Evolutionary conservation across 2,888 invertebrate species (phyloP).

Genomic region (Dendrolimus houi): DNA sequence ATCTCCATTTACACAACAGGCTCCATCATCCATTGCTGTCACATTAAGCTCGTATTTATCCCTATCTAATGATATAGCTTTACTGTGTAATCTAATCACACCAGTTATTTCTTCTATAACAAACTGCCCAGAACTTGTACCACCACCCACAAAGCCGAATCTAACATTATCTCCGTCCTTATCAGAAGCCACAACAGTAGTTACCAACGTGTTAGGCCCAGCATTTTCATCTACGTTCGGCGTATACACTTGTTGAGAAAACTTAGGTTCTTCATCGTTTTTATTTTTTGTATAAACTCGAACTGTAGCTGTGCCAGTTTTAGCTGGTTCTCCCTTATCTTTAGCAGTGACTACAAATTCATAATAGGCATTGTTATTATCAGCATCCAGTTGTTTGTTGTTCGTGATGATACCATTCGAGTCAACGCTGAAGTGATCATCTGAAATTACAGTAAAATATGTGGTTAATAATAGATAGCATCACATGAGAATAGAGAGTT

Average conservation of each 20-base stretch:
- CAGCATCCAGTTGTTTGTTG: constrained; percentile 95
- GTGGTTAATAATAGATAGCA: too few species aligned
- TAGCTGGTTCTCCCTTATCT: constrained; percentile 95
- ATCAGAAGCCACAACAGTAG: constrained; percentile 97
- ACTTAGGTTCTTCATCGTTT: constrained; percentile 98
- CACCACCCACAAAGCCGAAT: constrained; percentile 93
- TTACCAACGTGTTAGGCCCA: constrained; percentile 95
- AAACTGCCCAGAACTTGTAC: constrained; percentile 93
- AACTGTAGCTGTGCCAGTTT: constrained; percentile 95
- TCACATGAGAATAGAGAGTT: too few species aligned
- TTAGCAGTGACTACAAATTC: constrained; percentile 96
- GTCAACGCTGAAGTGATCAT: constrained; percentile 96
- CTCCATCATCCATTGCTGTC: constrained; percentile 97
- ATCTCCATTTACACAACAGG: constrained; percentile 94
- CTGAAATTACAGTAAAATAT: constrained; percentile 53
- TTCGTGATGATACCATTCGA: constrained; percentile 94
- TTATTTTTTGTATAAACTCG: constrained; percentile 98
- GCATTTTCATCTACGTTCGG: constrained; percentile 98
- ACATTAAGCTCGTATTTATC: constrained; percentile 98
- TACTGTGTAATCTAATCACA: constrained; percentile 92
- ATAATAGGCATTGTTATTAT: constrained; percentile 97
- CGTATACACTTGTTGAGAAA: constrained; percentile 96
- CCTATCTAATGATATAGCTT: constrained; percentile 90
- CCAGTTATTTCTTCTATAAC: constrained; percentile 97
- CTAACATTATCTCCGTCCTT: constrained; percentile 98